Base-by-base conservation (phyloP, 2,888 invertebrate genomes). In the Diarsia mendica region DNA sequence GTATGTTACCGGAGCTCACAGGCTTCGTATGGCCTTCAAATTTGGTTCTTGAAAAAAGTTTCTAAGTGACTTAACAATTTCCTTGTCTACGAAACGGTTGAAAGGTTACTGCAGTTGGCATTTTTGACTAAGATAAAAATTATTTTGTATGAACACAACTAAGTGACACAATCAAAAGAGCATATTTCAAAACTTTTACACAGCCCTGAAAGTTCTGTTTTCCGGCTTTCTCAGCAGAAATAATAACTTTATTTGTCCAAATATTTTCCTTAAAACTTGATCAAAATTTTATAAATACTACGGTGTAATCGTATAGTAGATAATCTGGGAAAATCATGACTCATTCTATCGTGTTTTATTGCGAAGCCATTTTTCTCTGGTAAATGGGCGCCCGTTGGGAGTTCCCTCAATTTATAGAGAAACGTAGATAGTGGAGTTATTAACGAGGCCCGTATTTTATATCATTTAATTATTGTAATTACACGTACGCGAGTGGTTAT, bases 321-420 rank as follows among this genome's bases (percentile, higher is more conserved):
- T 88, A 83, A 88, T 88, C 88, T 83, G 75, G 83, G 44, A 82
- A 85, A 87, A 85, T 85, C 86, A 88, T 87, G 84, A 85, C 75
- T 85, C 83, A 85, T 88, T 89, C 82, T 82, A 84, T 84, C 83
- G 82, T 86, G 83, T 88, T 90, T 90, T 90, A 89, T 88, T 88
- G 86, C 84, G 77, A 84, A 84, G 82, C 87, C 84, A 87, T 90
- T 89, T 87, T 88, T 90, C 88, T 87, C 83, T 81, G 71, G 84
- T 76, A 88, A 88, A 86, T 88, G 87, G 86, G 69, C 73, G 82
- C 74, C 88, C 87, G 72, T 75, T 83, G 88, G 87, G 89, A 90
- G 85, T 84, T 86, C 75, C 78, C 83, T 83, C 82, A 86, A 89
- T 89, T 88, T 88, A 89, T 88, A 79, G 87, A 85, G 82, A 83